These are phyloP conservation scores for Rhinoraja longicauda DNA, from an alignment of 2,797 vertebrate genomes.

Conservation along the genomic window DNA sequence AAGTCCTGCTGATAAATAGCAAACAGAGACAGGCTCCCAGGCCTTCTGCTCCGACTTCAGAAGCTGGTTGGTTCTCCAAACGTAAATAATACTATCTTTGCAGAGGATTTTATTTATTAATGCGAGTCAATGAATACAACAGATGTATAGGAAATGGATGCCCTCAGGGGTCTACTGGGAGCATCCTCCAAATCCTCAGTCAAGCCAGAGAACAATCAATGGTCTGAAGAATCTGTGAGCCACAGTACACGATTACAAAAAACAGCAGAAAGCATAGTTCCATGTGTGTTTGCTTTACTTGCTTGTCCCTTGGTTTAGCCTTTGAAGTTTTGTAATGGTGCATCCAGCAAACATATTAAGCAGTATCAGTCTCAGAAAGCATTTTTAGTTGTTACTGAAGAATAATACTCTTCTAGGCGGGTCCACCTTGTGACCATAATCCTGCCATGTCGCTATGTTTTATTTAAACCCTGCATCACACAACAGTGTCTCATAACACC, in stretches of 20 bases:
- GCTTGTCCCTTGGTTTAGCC: neutral
- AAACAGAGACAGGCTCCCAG: neutral
- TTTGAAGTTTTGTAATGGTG: neutral
- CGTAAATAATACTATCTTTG: neutral
- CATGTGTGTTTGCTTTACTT: neutral
- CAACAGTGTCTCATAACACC: neutral
- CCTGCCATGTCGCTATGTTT: neutral
- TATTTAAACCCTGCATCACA: neutral
- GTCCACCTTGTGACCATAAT: neutral
- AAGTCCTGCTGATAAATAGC: neutral
- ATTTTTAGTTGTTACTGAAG: neutral
- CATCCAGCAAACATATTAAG: neutral
- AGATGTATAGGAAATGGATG: neutral
- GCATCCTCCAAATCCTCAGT: neutral
- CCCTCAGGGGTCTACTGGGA: too few relatives aligned
- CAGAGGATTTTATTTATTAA: constrained; percentile 5
- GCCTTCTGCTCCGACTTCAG: neutral
- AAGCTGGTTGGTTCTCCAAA: neutral
- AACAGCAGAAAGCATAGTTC: neutral
- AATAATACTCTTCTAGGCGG: neutral
- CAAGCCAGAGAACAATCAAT: neutral
- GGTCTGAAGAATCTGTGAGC: neutral
- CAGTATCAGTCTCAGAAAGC: neutral
- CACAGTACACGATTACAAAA: neutral
- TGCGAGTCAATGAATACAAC: neutral